Conservation (phyloP, 2,113 vertebrate species). For the Arothron firmamentum region DNA sequence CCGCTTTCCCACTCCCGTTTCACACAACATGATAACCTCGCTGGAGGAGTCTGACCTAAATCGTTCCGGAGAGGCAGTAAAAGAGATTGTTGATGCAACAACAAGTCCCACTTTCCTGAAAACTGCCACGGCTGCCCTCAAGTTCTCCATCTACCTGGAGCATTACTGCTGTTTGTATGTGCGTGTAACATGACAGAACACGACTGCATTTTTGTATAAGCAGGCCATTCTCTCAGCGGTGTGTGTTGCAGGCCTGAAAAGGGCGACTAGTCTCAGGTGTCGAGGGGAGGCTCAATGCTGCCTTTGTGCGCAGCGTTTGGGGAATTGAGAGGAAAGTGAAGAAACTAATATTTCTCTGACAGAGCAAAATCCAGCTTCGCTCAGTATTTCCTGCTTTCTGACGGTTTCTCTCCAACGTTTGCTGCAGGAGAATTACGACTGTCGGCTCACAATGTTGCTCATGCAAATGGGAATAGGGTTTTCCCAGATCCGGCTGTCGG, state of each 20-base stretch:
- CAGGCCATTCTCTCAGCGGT: constrained; percentile 62
- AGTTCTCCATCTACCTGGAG: constrained; percentile 26
- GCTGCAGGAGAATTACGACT: neutral
- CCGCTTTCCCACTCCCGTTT: constrained; percentile 9
- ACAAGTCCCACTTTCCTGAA: constrained; percentile 40
- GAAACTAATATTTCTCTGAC: constrained; percentile 43
- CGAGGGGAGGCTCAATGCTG: constrained; percentile 60
- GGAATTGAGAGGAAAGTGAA: constrained; percentile 27
- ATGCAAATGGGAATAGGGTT: too few relatives aligned
- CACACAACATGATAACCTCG: constrained; percentile 40
- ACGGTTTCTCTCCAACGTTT: neutral
- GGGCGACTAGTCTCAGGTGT: constrained; percentile 75
- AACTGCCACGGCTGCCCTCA: constrained; percentile 17
- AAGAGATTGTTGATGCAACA: constrained; percentile 27
- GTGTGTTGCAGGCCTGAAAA: constrained; percentile 55
- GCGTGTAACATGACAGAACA: constrained; percentile 60
- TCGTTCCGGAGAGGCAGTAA: constrained; percentile 21
- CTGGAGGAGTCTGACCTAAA: constrained; percentile 44
- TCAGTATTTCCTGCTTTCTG: constrained; percentile 3
- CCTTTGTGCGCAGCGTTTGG: constrained; percentile 60
- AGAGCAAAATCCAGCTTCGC: constrained; percentile 45
- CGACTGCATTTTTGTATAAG: constrained; percentile 68
- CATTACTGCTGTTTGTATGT: constrained; percentile 8
- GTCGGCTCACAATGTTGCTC: too few relatives aligned
- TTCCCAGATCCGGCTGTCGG: too few relatives aligned